These are phyloP conservation scores for Galago senegalensis DNA, from an alignment of 2,797 vertebrate species.

Conservation along the genomic window DNA sequence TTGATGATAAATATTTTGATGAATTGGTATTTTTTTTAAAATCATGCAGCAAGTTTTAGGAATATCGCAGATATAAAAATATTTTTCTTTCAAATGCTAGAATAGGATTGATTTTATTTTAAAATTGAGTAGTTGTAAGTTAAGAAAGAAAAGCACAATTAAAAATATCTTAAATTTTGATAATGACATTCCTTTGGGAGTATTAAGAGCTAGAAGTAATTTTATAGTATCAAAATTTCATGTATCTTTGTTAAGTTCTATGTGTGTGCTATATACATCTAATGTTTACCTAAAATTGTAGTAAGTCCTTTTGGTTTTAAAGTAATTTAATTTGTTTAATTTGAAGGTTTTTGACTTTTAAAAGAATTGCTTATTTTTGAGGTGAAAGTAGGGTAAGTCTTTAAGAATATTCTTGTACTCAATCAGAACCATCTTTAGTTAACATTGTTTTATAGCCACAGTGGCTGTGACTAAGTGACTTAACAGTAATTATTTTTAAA, in stretches of 20 bases:
- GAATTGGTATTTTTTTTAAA: neutral
- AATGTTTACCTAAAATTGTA: neutral
- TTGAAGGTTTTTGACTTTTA: constrained; percentile 42
- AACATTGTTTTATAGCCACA: neutral
- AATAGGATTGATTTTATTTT: neutral
- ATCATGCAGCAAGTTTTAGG: neutral
- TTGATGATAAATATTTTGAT: constrained; percentile 6
- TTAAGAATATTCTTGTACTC: neutral
- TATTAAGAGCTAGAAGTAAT: neutral
- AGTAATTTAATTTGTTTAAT: neutral
- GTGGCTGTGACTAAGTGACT: neutral
- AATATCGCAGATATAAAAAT: neutral
- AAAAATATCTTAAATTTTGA: constrained; percentile 51
- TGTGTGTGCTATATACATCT: neutral
- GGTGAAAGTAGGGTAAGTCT: neutral
- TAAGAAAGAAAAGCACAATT: constrained; percentile 36
- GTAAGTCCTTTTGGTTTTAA: constrained; percentile 31
- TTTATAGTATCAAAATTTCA: neutral
- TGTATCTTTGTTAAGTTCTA: neutral
- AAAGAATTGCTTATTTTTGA: constrained; percentile 12
- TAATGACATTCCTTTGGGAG: neutral
- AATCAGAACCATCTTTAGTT: neutral
- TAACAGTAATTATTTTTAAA: neutral
- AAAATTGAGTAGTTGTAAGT: neutral
- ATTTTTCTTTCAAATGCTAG: constrained; percentile 1